phyloP scores from a whole-genome alignment of 2,888 invertebrate genomes.

The Patella depressa region DNA sequence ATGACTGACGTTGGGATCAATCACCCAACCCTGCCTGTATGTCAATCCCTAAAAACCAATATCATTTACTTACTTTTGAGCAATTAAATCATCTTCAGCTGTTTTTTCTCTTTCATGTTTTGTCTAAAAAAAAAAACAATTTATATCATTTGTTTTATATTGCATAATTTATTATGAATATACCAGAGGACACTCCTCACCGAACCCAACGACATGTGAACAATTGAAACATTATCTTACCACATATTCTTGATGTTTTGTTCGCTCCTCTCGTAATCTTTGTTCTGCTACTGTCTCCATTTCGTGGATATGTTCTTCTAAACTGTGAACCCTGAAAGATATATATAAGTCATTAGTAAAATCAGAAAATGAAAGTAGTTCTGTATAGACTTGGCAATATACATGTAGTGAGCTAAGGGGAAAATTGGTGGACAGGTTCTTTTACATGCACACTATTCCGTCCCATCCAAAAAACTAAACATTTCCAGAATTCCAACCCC shows the following conservation, averaged over 20 bases:
- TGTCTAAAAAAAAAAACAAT: constrained; percentile 67
- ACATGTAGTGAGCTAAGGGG: too few species aligned
- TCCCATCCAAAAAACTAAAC: too few species aligned
- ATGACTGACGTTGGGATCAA: too few species aligned
- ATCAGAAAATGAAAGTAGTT: not conserved
- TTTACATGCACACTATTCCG: too few species aligned
- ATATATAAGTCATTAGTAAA: not conserved
- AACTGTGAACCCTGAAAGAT: constrained; percentile 82
- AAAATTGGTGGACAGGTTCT: too few species aligned
- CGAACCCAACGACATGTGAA: not conserved
- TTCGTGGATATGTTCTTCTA: constrained; percentile 90
- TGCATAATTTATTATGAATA: too few species aligned
- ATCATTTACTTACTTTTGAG: constrained; percentile 74
- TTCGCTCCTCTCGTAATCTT: constrained; percentile 85
- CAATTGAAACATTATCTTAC: constrained; percentile 47
- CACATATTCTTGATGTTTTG: constrained; percentile 86
- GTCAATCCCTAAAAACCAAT: not conserved
- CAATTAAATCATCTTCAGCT: constrained; percentile 82
- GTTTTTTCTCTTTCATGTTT: constrained; percentile 88
- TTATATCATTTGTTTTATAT: not conserved
- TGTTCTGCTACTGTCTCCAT: constrained; percentile 84
- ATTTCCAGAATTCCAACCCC: too few species aligned
- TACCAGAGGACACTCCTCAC: too few species aligned
- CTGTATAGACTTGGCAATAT: too few species aligned
- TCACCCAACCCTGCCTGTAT: too few species aligned